phyloP scores from a whole-genome alignment of 2,797 vertebrate genomes.

The Sebastes kiyomatsui region DNA sequence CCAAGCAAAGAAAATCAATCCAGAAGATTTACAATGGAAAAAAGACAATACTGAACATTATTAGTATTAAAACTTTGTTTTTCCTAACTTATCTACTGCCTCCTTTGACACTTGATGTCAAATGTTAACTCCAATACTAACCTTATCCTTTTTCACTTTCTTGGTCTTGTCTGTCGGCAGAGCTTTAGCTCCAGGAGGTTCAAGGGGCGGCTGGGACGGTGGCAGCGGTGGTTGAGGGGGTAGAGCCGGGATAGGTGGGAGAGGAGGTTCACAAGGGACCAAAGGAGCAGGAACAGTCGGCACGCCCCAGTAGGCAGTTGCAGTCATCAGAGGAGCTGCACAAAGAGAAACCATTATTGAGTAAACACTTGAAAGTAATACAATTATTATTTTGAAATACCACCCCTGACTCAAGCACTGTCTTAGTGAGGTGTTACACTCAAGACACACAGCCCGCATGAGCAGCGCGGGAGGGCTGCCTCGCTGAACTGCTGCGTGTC shows the following conservation, averaged over 20 bases:
- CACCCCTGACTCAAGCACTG: background rate
- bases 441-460: no score
- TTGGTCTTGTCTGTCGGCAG: slow-evolving; percentile 86
- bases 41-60: background rate
- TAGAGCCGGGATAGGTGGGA: slow-evolving; percentile 67
- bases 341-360: background rate
- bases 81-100: no score
- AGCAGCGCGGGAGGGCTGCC: no score
- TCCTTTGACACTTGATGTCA: background rate
- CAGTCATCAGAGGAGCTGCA: slow-evolving; percentile 74
- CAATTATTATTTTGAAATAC: background rate
- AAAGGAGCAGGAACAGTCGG: slow-evolving; percentile 75
- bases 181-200: slow-evolving; percentile 77
- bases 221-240: slow-evolving; percentile 79
- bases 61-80: background rate
- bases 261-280: slow-evolving; percentile 84
- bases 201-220: slow-evolving; percentile 70
- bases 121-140: slow-evolving; percentile 45
- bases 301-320: slow-evolving; percentile 85
- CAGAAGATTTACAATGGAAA: background rate
- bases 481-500: no score
- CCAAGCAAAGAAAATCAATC: background rate
- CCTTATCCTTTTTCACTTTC: slow-evolving; percentile 94
- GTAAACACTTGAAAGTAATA: background rate
- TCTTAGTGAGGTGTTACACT: background rate